A percentile compares a stretch with the other conserved stretches of the same genome.
Evolutionary conservation across 1,140 invertebrate species (phyloP).

Genomic region (Linepithema humile): DNA sequence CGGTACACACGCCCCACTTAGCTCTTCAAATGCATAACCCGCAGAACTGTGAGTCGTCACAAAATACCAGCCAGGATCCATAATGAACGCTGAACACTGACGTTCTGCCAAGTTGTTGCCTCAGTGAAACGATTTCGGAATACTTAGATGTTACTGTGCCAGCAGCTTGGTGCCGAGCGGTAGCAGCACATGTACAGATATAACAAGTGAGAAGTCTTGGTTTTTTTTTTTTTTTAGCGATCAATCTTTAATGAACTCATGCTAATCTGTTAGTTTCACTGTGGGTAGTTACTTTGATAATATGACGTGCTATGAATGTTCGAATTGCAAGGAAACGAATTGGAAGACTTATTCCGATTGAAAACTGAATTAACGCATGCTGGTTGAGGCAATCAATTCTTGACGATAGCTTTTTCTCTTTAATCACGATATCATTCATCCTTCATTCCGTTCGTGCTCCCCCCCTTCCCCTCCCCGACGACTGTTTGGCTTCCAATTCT

Average conservation of each 20-base stretch:
- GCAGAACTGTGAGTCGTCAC: slow-evolving; percentile 78
- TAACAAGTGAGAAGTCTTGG: slow-evolving; percentile 70
- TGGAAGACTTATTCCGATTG: slow-evolving; percentile 59
- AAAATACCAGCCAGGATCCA: slow-evolving; percentile 81
- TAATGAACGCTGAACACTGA: slow-evolving; percentile 78
- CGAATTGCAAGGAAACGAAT: slow-evolving; percentile 57
- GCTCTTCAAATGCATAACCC: slow-evolving; percentile 72
- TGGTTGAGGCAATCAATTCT: slow-evolving; percentile 67
- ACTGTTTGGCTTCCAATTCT: slow-evolving; percentile 53
- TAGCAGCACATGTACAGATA: slow-evolving; percentile 77
- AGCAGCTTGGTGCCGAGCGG: slow-evolving; percentile 70
- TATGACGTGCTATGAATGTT: slow-evolving; percentile 58
- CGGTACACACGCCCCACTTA: slow-evolving; percentile 67
- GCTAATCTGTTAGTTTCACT: slow-evolving; percentile 66
- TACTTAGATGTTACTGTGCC: slow-evolving; percentile 72
- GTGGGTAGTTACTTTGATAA: slow-evolving; percentile 67
- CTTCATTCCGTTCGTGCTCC: slow-evolving; percentile 24
- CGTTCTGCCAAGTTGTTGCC: slow-evolving; percentile 68
- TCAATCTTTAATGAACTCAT: slow-evolving; percentile 68
- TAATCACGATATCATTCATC: slow-evolving; percentile 31
- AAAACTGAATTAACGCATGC: slow-evolving; percentile 68
- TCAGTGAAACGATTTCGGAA: slow-evolving; percentile 72
- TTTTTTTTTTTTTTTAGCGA: slow-evolving; percentile 65
- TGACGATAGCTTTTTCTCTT: slow-evolving; percentile 34
- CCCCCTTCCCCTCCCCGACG: background rate